Base-by-base conservation (phyloP, 2,113 vertebrate species). In the Platichthys stellatus region DNA sequence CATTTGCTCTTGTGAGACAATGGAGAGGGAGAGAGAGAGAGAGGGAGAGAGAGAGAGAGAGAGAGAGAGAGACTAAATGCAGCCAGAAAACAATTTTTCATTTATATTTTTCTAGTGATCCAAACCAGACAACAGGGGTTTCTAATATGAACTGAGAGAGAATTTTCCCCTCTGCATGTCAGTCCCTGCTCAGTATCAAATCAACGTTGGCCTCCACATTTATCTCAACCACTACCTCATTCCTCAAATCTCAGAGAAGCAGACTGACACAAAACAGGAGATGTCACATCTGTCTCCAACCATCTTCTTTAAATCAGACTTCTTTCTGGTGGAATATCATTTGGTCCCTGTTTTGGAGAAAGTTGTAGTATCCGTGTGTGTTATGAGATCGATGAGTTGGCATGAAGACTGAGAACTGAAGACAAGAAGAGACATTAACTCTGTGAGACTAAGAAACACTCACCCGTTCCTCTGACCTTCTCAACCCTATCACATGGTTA, bases 231-330 rank as follows among this genome's bases (percentile, higher is more conserved):
- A 69, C 60, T 54, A 71, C 38, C 75, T 83, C 83, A 73, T 80
- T 88, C 67, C 35, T 57, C 43, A 62, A 80, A 82, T 82, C 74
- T 82, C 56, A n/a, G 58, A 63, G 35, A 84, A 80, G 56, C 58
- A 51, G 63, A 69, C 58, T 81, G 85, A 90, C 65, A 62, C 51
- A 66, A 87, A 89, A 40, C 90, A 89, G 88, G 70, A 54, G 72
- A 78, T 49, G 71, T 85, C 83, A 72, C 47, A 18, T 64, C 61
- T 81, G 63, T 70, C 61, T 84, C 60, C 66, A 78, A 13, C 45
- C 56, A 70, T 80, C 59, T 21, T 76, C 62, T 78, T 74, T 45
- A 64, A 13, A 69, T 74, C 40, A 62, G 4, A 26, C 5, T 61
- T 49, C 68, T 26, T 62, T 71, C 61, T 35, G 13, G 38, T n/a